A percentile compares a stretch with the other conserved stretches of the same genome.
These are phyloP conservation scores for Hypercompe scribonia DNA, from an alignment of 2,888 invertebrate genomes.

Conservation along the genomic window DNA sequence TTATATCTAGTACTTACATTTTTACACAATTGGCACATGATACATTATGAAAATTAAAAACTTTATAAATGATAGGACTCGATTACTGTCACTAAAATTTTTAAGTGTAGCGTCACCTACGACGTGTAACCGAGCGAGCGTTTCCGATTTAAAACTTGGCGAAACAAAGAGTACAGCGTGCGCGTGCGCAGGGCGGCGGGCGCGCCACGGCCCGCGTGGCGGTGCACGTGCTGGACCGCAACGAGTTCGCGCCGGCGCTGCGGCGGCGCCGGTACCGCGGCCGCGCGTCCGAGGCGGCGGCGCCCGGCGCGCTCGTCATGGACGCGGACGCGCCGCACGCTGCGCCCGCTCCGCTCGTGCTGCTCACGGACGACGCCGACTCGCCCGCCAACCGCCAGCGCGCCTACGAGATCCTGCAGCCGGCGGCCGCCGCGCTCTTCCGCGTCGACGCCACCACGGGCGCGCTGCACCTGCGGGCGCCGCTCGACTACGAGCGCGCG, in stretches of 20 bases:
- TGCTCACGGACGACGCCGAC: constrained; percentile 94
- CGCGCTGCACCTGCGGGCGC: constrained; percentile 91
- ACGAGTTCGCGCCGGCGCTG: constrained; percentile 94
- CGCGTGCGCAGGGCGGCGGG: constrained; percentile 82
- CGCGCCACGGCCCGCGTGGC: constrained; percentile 89
- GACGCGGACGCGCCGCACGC: constrained; percentile 38
- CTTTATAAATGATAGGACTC: no score
- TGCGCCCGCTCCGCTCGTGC: constrained; percentile 89
- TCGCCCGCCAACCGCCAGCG: constrained; percentile 94
- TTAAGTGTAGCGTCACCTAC: no score
- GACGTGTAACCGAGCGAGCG: no score
- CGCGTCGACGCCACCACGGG: constrained; percentile 95
- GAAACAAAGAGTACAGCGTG: neutral
- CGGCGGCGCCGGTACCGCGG: constrained; percentile 89
- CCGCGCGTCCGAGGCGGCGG: constrained; percentile 92
- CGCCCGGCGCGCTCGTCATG: constrained; percentile 90
- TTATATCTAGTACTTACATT: no score
- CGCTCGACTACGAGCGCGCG: constrained; percentile 93
- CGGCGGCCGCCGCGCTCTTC: constrained; percentile 92
- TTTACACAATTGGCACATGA: no score
- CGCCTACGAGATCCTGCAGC: constrained; percentile 94
- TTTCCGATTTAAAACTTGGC: no score
- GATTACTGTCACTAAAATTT: no score
- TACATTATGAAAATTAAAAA: no score
- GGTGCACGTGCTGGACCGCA: constrained; percentile 95